A percentile compares a stretch with the other conserved stretches of the same genome.
These are phyloP conservation scores for Cyprinodon diabolis DNA, from an alignment of 2,797 vertebrate species.

Conservation along the genomic window DNA sequence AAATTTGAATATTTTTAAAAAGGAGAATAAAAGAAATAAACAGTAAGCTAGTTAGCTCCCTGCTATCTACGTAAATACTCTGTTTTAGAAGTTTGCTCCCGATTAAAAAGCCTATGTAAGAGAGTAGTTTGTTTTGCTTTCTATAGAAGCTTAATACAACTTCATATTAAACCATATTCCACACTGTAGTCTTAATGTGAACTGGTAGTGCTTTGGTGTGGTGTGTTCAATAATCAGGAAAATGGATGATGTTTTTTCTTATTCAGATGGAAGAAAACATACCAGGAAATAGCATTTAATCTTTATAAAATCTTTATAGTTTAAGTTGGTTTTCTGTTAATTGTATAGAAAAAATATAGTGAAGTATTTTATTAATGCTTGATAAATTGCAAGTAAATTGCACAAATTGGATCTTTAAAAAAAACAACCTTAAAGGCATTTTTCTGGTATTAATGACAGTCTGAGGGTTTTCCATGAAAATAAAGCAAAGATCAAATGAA, in stretches of 20 bases:
- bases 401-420: too few species aligned
- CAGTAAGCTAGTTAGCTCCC: not conserved
- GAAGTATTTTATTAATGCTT: too few species aligned
- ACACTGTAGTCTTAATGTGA: not conserved
- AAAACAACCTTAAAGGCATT: too few species aligned
- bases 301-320: too few species aligned
- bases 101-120: not conserved
- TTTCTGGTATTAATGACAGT: conserved; percentile 13
- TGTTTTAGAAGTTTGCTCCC: not conserved
- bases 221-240: not conserved
- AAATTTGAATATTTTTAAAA: not conserved
- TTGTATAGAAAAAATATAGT: not conserved
- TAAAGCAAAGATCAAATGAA: too few species aligned
- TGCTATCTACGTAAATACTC: not conserved
- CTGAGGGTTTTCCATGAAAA: too few species aligned
- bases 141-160: too few species aligned
- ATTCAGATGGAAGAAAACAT: not conserved
- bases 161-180: not conserved
- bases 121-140: too few species aligned
- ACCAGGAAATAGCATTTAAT: too few species aligned
- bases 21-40: not conserved
- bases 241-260: not conserved
- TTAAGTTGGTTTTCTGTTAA: not conserved
- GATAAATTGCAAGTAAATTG: too few species aligned
- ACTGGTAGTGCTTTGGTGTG: too few species aligned